These are phyloP conservation scores for Tanypteryx hageni DNA, from an alignment of 2,888 invertebrate species.

Conservation along the genomic window DNA sequence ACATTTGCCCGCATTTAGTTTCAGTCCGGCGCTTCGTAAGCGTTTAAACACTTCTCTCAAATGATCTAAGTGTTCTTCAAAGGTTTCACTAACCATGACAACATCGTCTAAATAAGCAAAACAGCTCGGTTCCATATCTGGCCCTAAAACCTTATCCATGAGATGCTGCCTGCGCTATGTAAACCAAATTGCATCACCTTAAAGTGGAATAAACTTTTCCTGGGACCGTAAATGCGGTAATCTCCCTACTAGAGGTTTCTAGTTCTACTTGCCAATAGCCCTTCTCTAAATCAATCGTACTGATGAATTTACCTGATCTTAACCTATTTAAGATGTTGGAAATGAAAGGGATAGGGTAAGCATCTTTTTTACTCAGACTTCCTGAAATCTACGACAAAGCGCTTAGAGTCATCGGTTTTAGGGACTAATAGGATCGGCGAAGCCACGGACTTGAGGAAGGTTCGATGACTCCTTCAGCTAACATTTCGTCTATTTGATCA, in stretches of 20 bases:
- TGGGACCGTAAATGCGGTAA: no score
- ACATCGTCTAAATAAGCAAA: slow-evolving; percentile 70
- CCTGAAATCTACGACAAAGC: no score
- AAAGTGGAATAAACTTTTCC: slow-evolving; percentile 71
- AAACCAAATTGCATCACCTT: slow-evolving; percentile 76
- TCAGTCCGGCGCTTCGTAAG: slow-evolving; percentile 68
- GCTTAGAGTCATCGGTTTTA: no score
- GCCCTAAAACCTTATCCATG: slow-evolving; percentile 70
- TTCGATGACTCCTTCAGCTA: slow-evolving; percentile 68
- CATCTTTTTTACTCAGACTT: slow-evolving; percentile 67
- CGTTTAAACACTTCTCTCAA: slow-evolving; percentile 68
- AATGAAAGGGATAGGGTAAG: slow-evolving; percentile 71
- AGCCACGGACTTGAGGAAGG: slow-evolving; percentile 68
- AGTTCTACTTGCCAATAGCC: slow-evolving; percentile 70
- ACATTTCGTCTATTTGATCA: no score
- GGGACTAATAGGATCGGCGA: no score
- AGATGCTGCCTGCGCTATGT: slow-evolving; percentile 70
- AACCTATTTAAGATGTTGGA: slow-evolving; percentile 70
- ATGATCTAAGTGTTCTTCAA: slow-evolving; percentile 69
- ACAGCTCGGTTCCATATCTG: slow-evolving; percentile 69
- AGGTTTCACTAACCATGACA: slow-evolving; percentile 71
- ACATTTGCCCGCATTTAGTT: slow-evolving; percentile 69
- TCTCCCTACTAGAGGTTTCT: slow-evolving; percentile 68
- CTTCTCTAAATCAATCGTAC: slow-evolving; percentile 71
- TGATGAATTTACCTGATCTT: slow-evolving; percentile 70